Conservation (phyloP, 2,113 vertebrate genomes). For the Passerina amoena region DNA sequence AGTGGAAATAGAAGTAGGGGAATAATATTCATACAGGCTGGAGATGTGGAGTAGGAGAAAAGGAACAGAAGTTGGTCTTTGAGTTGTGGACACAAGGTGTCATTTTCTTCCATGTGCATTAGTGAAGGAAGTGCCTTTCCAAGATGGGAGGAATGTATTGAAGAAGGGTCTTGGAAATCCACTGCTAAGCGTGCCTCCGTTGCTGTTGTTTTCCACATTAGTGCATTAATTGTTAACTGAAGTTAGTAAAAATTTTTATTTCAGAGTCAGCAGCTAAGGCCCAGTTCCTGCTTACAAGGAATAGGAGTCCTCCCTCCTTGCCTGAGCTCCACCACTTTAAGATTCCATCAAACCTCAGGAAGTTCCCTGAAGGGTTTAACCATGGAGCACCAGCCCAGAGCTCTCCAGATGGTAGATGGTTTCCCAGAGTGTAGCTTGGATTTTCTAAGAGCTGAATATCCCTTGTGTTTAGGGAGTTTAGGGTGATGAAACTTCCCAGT, state of each 20-base stretch:
- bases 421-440: not conserved
- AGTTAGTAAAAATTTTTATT: not conserved
- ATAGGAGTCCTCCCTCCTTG: not conserved
- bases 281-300: not conserved
- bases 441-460: not conserved
- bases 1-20: slow-evolving; percentile 11
- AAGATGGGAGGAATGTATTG: not conserved
- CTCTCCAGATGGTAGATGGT: not conserved
- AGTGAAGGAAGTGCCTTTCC: not conserved
- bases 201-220: not conserved
- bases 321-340: not conserved
- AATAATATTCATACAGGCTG: not conserved
- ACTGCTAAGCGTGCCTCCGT: not conserved
- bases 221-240: not conserved
- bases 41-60: not conserved
- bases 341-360: not conserved
- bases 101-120: not conserved
- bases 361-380: not conserved
- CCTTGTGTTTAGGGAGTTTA: not conserved
- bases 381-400: rapidly evolving
- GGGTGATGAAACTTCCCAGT: not conserved
- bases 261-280: not conserved
- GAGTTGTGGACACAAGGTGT: not conserved
- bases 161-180: not conserved
- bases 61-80: not conserved